Percentiles rank a stretch among this genome's conserved stretches.
Evolutionary conservation across 2,113 vertebrate genomes (phyloP).

Genomic region (Guaruba guarouba): DNA sequence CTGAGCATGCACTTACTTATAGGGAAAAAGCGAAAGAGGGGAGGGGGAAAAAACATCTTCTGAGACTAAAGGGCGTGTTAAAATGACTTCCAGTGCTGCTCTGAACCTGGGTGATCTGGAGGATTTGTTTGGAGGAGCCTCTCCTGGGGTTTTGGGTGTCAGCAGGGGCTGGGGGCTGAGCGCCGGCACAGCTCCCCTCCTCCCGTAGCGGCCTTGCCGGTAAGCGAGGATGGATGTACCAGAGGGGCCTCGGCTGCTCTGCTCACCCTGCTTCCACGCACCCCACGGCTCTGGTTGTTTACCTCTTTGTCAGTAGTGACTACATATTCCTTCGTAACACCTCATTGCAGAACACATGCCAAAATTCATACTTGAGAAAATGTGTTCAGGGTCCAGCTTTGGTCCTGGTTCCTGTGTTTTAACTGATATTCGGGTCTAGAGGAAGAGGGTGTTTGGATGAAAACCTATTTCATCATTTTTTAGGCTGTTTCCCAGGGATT

Average conservation of each 20-base stretch:
- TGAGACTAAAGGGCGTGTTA: neutral
- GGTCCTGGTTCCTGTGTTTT: neutral
- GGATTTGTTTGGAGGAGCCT: neutral
- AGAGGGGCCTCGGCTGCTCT: neutral
- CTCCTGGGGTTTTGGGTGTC: neutral
- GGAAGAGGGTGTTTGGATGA: neutral
- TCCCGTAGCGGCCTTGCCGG: too few relatives aligned
- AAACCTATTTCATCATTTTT: neutral
- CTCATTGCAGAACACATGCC: fast-evolving
- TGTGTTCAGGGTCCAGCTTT: neutral
- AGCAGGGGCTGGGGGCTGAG: neutral
- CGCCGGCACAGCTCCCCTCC: neutral
- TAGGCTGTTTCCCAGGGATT: neutral
- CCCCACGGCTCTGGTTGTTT: too few relatives aligned
- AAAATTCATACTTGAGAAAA: neutral
- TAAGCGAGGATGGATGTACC: neutral
- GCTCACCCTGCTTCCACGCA: neutral
- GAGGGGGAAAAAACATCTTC: neutral
- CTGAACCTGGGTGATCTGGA: neutral
- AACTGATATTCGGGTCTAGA: neutral
- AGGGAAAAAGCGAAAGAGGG: neutral
- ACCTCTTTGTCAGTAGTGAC: neutral
- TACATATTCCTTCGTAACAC: fast-evolving
- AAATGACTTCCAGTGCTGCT: neutral
- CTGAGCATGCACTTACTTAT: too few relatives aligned